Evolutionary conservation across 2,888 invertebrate species (phyloP), one percentile per base, ranked within the genome.

Genomic region (Aporophyla nigra): DNA sequence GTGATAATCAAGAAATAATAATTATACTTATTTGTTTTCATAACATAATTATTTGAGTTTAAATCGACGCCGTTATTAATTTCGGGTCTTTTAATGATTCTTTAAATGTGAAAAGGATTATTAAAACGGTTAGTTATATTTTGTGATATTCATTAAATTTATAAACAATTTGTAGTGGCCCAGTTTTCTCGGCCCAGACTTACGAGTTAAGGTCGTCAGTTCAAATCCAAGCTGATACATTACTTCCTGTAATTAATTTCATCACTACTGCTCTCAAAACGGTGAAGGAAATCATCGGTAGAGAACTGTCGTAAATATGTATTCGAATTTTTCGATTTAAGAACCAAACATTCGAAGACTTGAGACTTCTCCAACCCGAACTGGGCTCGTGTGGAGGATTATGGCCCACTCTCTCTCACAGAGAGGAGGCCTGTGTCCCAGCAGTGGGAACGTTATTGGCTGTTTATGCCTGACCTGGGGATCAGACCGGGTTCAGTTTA

Each of bases 1-100:
- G n/a, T 46, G 19, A 33, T 53, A 40, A 80, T 53, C 51, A 73
- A 33, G 51, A 46, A 59, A 43, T 80, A 43, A 27, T 76, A 43
- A 71, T 80, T 71, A 80, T 56, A 12, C 10, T 46, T 46, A 27
- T 56, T 79, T 71, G 27, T 43, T 51, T 19, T 58, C 5, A 72
- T 80, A 21, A 24, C 43, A 21, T 80, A n/a, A 40, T 72, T 61
- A 33, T 33, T 67, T 76, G 12, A 6, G 19, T 33, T 79, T 49
- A 33, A 54, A 79, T n/a, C 12, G 0, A 40, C 21, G 24, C 14
- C 5, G 9, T 54, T 56, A 75, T 56, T 56, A 49, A 49, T 27
- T 19, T 70, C 56, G 16, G 33, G 5, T 1, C 0, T 3, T n/a
- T 51, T 73, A 73, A 59, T 73, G 54, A 53, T 24, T 59, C 3